phyloP scores from a whole-genome alignment of 2,113 vertebrate genomes.

The Saguinus imperator region DNA sequence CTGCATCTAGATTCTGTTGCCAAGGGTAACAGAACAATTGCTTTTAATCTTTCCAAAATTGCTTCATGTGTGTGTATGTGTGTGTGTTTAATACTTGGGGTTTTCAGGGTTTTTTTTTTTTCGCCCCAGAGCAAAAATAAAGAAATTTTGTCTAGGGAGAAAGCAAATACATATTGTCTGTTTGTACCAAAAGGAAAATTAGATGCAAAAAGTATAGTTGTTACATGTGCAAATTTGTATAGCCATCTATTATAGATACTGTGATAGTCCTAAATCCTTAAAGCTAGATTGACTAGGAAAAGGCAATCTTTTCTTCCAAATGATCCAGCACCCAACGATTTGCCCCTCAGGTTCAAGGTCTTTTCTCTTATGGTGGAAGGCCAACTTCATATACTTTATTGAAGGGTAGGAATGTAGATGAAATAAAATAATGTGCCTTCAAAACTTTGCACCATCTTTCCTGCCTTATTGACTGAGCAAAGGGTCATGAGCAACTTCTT shows the following conservation, averaged over 20 bases:
- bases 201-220: neutral
- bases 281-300: neutral
- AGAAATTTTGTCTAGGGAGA: conserved; percentile 34
- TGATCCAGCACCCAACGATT: neutral
- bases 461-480: neutral
- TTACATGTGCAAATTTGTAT: neutral
- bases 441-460: neutral
- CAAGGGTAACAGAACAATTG: conserved; percentile 89
- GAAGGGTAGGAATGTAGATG: neutral
- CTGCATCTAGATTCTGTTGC: conserved; percentile 86
- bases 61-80: conserved; percentile 79
- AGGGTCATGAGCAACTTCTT: neutral
- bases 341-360: neutral
- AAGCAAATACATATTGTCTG: conserved; percentile 55
- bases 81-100: conserved; percentile 69
- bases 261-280: neutral
- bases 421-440: neutral
- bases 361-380: conserved; percentile 2
- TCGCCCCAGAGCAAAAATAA: conserved; percentile 62
- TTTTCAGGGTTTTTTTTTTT: conserved; percentile 50
- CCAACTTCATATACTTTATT: neutral
- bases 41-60: conserved; percentile 90
- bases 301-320: neutral
- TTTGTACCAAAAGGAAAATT: conserved; percentile 45
- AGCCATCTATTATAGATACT: neutral